Conservation (phyloP, 2,797 vertebrate species). For the Clarias fuscus region DNA sequence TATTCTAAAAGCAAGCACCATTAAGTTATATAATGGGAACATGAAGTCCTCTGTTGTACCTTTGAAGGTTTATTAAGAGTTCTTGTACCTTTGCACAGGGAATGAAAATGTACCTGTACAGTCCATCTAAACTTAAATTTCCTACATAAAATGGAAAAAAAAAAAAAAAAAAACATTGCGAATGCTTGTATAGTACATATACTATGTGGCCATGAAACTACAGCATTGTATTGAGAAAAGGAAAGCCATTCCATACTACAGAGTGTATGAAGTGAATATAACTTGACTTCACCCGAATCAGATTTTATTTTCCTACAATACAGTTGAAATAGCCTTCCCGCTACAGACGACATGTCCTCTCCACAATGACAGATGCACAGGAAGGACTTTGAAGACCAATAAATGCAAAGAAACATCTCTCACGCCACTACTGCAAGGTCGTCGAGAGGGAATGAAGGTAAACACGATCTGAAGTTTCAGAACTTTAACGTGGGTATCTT, state of each 20-base stretch:
- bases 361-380: neutral
- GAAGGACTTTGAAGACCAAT: neutral
- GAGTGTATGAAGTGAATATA: neutral
- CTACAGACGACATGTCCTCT: neutral
- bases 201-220: neutral
- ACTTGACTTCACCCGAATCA: neutral
- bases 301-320: neutral
- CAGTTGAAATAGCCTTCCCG: neutral
- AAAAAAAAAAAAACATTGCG: neutral
- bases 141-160: neutral
- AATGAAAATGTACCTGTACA: neutral
- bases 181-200: neutral
- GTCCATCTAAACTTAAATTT: no score
- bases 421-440: neutral
- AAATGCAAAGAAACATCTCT: neutral
- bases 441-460: neutral
- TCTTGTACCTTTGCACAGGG: neutral
- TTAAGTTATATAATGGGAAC: neutral
- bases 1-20: neutral
- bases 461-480: conserved; percentile 18
- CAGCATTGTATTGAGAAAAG: neutral
- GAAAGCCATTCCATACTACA: neutral
- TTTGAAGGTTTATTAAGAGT: neutral
- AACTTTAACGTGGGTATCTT: neutral
- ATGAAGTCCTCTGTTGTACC: neutral